Evolutionary conservation across 2,113 vertebrate genomes (phyloP).

Genomic region (Buteo buteo): DNA sequence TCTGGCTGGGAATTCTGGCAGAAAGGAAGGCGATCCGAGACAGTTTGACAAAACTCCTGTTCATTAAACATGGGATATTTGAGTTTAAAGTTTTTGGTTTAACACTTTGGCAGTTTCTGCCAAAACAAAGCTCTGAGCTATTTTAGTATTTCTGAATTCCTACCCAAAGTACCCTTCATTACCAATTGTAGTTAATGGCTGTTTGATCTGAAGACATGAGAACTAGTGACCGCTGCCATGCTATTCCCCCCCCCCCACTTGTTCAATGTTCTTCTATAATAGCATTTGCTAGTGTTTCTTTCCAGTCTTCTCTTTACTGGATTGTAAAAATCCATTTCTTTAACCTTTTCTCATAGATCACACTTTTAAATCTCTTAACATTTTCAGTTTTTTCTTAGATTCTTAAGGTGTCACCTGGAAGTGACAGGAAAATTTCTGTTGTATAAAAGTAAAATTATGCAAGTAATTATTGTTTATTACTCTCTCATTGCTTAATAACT

Average conservation of each 20-base stretch:
- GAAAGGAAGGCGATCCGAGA: neutral
- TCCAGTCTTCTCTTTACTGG: neutral
- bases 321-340: neutral
- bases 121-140: neutral
- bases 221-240: neutral
- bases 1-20: neutral
- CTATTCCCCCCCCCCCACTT: neutral
- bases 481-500: neutral
- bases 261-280: neutral
- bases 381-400: neutral
- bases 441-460: neutral
- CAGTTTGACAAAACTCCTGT: neutral
- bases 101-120: neutral
- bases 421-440: neutral
- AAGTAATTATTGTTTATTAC: neutral
- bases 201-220: neutral
- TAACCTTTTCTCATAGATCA: neutral
- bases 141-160: neutral
- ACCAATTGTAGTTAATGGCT: neutral
- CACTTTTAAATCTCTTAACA: neutral
- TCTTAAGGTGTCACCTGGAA: neutral
- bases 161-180: neutral
- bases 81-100: neutral
- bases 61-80: neutral
- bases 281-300: neutral